Evolutionary conservation across 1,140 invertebrate species (phyloP).

Genomic region (Nebria ingens): DNA sequence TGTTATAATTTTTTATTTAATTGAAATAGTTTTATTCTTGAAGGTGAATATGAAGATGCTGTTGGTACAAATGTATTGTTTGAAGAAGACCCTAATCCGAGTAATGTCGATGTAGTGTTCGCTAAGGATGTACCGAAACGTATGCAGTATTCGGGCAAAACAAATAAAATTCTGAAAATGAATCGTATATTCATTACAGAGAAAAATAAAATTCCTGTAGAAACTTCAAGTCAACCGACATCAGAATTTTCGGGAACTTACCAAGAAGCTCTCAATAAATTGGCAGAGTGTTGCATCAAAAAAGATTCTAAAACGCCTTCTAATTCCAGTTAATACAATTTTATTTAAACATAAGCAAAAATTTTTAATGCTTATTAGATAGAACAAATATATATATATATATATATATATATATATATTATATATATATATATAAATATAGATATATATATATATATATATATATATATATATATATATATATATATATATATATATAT

Average conservation of each 20-base stretch:
- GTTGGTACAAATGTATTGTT: background rate
- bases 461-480: too few species aligned
- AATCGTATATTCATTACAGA: slow-evolving; percentile 1
- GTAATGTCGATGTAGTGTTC: background rate
- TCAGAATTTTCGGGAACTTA: background rate
- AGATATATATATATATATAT: too few species aligned
- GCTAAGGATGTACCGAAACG: background rate
- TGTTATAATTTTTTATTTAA: too few species aligned
- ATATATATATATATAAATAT: too few species aligned
- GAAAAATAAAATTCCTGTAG: background rate
- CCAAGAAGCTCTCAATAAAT: background rate
- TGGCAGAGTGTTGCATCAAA: background rate
- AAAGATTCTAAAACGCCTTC: too few species aligned
- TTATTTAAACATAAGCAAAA: too few species aligned
- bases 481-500: too few species aligned
- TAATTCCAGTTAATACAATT: too few species aligned
- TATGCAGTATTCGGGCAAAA: background rate
- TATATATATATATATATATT: too few species aligned
- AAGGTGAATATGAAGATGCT: slow-evolving; percentile 1
- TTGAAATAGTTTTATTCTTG: background rate
- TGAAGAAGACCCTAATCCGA: background rate
- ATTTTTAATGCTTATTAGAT: too few species aligned
- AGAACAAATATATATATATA: too few species aligned
- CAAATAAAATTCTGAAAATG: slow-evolving; percentile 1
- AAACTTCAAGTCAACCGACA: background rate